A percentile compares a stretch with the other conserved stretches of the same genome.
Evolutionary conservation across 2,888 invertebrate genomes (phyloP).

Genomic region (Synanthedon formicaeformis): DNA sequence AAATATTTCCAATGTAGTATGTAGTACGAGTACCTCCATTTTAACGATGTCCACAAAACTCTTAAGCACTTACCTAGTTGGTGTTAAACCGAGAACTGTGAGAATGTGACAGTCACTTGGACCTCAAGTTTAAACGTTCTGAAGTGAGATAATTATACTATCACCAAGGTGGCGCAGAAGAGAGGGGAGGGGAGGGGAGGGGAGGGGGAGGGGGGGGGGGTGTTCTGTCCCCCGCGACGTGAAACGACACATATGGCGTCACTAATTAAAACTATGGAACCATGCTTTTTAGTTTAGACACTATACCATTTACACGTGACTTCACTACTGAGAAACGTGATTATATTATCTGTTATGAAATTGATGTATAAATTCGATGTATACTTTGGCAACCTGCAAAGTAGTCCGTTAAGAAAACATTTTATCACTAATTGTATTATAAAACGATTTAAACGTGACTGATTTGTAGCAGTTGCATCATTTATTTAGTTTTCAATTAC

Average conservation of each 20-base stretch:
- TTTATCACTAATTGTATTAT: no score
- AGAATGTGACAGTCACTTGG: neutral
- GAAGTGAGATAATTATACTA: conserved; percentile 56
- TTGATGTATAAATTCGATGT: neutral
- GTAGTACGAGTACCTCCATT: no score
- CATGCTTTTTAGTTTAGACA: neutral
- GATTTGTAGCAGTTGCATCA: no score
- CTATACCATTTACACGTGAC: neutral
- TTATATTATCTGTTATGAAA: no score
- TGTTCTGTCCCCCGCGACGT: conserved; percentile 43
- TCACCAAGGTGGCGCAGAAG: conserved; percentile 38
- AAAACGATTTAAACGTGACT: no score
- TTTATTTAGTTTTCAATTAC: no score
- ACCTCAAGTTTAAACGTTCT: conserved; percentile 22
- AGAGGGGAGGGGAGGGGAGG: neutral
- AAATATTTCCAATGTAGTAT: no score
- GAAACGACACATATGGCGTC: conserved; percentile 56
- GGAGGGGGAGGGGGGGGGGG: conserved; percentile 2
- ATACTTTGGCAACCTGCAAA: neutral
- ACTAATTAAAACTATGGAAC: conserved; percentile 50
- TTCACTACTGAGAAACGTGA: neutral
- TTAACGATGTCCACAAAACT: no score
- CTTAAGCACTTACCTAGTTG: no score
- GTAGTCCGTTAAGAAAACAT: no score
- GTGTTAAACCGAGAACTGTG: no score